Percentiles rank a stretch among this genome's conserved stretches.
Conservation (phyloP, 2,888 invertebrate species). For the Drosophila algonquin region DNA sequence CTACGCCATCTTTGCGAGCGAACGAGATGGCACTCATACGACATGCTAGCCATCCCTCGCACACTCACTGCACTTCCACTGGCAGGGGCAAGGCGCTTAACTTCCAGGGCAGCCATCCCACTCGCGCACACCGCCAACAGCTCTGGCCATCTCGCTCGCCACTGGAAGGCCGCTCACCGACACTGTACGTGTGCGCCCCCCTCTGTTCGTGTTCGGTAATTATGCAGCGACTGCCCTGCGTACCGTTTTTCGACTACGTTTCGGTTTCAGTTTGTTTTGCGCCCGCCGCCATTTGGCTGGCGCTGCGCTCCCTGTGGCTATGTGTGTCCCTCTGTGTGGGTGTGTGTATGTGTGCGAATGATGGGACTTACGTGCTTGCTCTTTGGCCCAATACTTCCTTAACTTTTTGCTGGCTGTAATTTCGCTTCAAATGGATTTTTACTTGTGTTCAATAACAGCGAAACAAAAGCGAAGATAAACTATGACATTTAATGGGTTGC, state of each 20-base stretch:
- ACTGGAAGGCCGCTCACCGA: conserved; percentile 69
- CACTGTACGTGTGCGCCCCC: conserved; percentile 60
- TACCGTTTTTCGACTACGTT: conserved; percentile 34
- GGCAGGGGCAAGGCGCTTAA: conserved; percentile 56
- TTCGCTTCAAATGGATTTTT: conserved; percentile 27
- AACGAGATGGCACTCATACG: conserved; percentile 45
- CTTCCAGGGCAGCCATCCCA: conserved; percentile 27
- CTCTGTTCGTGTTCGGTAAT: conserved; percentile 48
- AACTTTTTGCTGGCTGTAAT: conserved; percentile 30
- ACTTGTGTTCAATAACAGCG: not conserved
- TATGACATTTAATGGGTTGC: not conserved
- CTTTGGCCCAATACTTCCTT: conserved; percentile 3
- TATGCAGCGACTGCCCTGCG: conserved; percentile 49
- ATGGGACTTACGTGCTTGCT: conserved; percentile 53
- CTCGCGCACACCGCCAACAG: not conserved
- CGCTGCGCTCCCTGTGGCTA: conserved; percentile 37
- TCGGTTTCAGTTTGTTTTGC: conserved; percentile 73
- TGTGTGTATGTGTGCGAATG: conserved; percentile 27
- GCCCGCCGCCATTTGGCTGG: conserved; percentile 75
- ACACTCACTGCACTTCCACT: conserved; percentile 53
- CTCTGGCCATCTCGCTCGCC: conserved; percentile 27
- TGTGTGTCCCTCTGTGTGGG: conserved; percentile 21
- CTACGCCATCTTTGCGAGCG: conserved; percentile 71
- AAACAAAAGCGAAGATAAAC: conserved; percentile 6
- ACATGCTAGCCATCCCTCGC: conserved; percentile 13